A percentile compares a stretch with the other conserved stretches of the same genome.
Evolutionary conservation across 2,888 invertebrate species (phyloP).

Genomic region (Stenodera caucasica): DNA sequence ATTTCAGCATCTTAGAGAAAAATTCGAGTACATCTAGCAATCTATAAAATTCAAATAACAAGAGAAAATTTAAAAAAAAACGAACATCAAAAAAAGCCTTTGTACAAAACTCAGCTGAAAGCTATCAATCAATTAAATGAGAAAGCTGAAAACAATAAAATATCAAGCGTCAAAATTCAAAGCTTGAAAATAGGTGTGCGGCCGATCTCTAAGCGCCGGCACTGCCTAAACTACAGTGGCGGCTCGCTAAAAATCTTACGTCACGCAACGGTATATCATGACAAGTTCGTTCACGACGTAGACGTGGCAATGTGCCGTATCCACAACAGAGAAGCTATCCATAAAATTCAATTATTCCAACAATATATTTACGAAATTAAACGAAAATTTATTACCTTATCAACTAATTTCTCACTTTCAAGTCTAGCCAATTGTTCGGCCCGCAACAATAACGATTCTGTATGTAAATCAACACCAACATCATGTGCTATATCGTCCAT

Average conservation of each 20-base stretch:
- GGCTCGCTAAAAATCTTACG: slow-evolving; percentile 60
- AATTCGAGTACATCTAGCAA: too few species aligned
- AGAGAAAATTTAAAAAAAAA: too few species aligned
- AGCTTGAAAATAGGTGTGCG: too few species aligned
- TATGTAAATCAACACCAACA: slow-evolving; percentile 78
- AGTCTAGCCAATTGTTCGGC: slow-evolving; percentile 81
- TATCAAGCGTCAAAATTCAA: too few species aligned
- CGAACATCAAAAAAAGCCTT: too few species aligned
- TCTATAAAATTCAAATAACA: too few species aligned
- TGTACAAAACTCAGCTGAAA: too few species aligned
- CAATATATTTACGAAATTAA: background rate
- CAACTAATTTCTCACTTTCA: slow-evolving; percentile 81
- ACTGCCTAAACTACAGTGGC: background rate
- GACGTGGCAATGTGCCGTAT: slow-evolving; percentile 72
- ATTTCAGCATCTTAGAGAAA: too few species aligned
- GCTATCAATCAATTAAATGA: too few species aligned
- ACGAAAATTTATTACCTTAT: slow-evolving; percentile 67
- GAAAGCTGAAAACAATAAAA: too few species aligned
- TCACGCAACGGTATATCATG: slow-evolving; percentile 80
- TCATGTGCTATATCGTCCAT: slow-evolving; percentile 83
- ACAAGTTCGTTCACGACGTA: slow-evolving; percentile 77
- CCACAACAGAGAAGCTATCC: slow-evolving; percentile 71
- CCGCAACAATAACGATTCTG: slow-evolving; percentile 80
- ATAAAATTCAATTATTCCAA: slow-evolving; percentile 22
- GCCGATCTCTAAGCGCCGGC: too few species aligned